Base-by-base conservation (phyloP, 1,140 invertebrate species). In the Aphaenogaster ashmeadi region DNA sequence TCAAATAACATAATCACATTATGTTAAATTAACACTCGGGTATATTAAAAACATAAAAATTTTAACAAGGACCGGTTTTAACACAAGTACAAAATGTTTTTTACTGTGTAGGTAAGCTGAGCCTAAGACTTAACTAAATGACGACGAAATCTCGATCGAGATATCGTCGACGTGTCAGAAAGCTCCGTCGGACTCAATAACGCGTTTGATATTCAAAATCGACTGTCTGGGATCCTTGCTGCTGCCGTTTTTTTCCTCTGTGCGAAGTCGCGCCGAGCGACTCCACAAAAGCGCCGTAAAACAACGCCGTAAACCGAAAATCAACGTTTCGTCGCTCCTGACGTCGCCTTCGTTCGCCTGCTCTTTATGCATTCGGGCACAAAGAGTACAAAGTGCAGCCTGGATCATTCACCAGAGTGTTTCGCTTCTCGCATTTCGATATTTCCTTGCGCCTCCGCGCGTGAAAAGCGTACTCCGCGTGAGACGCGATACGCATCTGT, bases 261-360 rank as follows among this genome's bases (percentile, higher is more conserved):
- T 38, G 18, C 21, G 18, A 60, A 84, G 54, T 74, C 54, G 56
- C 54, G 62, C 47, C 47, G 47, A 47, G 78, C 44, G 54, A 83
- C 62, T 54, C 21, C 54, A 84, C 69, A 84, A 84, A 84, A 84
- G 80, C 69, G 44, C 33, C 54, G 69, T 84, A 84, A 84, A 84
- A 84, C 80, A 84, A 84, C 54, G 56, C 80, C 69, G 67, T 84
- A 84, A 84, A 84, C 80, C 80, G 69, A 84, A 84, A 84, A 84
- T 84, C 80, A 84, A 84, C 80, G 50, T 84, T 84, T 84, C 69
- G 80, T 56, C 67, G 80, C 80, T 58, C 72, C 80, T 84, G 69
- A 60, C 69, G 69, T 84, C 80, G 80, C 41, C 21, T 69, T 47
- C 67, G 54, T 47, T 13, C 69, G 64, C 54, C 54, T 27, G 62